Evolutionary conservation across 37 sponge, comb jelly and placozoan genomes (phyloP), one percentile per base, ranked within the genome.

Genomic region (Axinella damicornis): DNA sequence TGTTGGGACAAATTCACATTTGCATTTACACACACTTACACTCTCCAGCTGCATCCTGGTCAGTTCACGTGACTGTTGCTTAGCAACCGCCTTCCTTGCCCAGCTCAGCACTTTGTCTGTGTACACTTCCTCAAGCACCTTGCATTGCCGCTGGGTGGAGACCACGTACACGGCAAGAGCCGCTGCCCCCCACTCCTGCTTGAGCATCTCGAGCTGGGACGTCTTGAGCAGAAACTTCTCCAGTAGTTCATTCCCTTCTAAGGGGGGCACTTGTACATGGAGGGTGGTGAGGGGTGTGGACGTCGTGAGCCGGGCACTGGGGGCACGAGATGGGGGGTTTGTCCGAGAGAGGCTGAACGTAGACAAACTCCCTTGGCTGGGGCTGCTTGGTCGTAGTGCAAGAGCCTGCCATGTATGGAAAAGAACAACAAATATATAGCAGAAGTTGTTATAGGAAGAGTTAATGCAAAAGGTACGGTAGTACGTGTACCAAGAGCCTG

Each of bases 181-280:
- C 46, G 61, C 71, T 13, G 74, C 30, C 41, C 89, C 78, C 89
- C 89, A 89, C 63, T 77, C 83, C 32, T 56, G 36, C 62, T 83
- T 82, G 24, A 89, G 41, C 20, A 31, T 52, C 56, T 89, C 89
- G 52, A 89, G 22, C 46, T 83, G 89, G 0, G 72, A 81, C 25
- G 72, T 61, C 57, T 63, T 24, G 55, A 56, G 19, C 39, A 88
- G 63, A 61, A 88, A 88, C 14, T 57, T 24, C 40, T 58, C 52
- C 37, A 88, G 22, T 18, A 80, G 35, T 41, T 74, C 58, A 65
- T 12, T 30, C 30, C 64, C 67, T 38, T 69, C 64, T 11, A 86
- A 0, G 20, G 73, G 71, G 31, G 79, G 80, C 22, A n/a, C n/a
- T n/a, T n/a, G n/a, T n/a, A n/a, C n/a, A n/a, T n/a, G n/a, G n/a